Base-by-base conservation (phyloP, 53 echinoderm and acorn worm species). In the Mesocentrotus franciscanus region DNA sequence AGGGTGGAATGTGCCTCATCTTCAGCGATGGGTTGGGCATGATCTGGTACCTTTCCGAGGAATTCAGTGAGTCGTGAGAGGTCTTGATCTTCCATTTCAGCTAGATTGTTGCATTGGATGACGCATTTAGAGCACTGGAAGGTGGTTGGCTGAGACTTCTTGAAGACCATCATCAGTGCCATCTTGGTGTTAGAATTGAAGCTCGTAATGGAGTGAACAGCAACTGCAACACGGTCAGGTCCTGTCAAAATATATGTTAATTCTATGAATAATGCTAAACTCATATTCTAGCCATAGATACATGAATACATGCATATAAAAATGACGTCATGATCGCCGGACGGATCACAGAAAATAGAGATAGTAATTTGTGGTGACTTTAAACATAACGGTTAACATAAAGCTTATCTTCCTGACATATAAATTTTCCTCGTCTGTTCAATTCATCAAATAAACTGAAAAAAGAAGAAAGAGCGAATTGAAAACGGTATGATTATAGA, bases 131-230 rank as follows among this genome's bases (percentile, higher is more conserved):
- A 94, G 55, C 94, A 94, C 85, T 94, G 11, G 71, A 94, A 94
- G n/a, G 94, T 94, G 3, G 85, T 94, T 24, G 85, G 94, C 68
- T 94, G 94, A 6, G 85, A 62, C 13, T 42, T 39, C n/a, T 64
- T 94, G 68, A 94, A 94, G 11, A 94, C 26, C 94, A 94, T 94
- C 94, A 94, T 94, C 36, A 85, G 66, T 11, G 85, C 85, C 22
- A 14, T 71, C 61, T 94, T 85, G 1, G 94, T 85, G 10, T 24
- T n/a, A 2, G 64, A 10, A 42, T 49, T 94, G 94, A 85, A 94
- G 85, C 85, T 94, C 26, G 35, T 66, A 66, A 94, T 17, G 62
- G 94, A 94, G 49, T 94, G 85, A 32, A 85, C 94, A 61, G 85
- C 56, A n/a, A 94, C 94, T 17, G 36, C 85, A 2, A 94, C 85